Evolutionary conservation across 2,113 vertebrate species (phyloP).

Genomic region (Uria aalge): DNA sequence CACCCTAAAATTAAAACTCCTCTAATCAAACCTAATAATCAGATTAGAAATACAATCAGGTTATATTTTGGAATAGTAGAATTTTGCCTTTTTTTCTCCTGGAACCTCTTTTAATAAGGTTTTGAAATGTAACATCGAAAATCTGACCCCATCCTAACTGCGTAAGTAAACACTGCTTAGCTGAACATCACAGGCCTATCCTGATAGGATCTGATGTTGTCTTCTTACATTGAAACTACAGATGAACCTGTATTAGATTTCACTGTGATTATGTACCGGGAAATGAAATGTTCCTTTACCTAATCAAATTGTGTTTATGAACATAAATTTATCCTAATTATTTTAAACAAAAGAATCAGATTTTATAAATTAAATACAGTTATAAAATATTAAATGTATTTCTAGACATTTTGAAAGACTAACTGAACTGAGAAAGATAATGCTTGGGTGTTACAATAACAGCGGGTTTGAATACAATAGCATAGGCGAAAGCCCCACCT

Average conservation of each 20-base stretch:
- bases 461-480: not conserved
- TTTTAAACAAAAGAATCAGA: not conserved
- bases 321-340: not conserved
- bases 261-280: not conserved
- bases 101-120: not conserved
- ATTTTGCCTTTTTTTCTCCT: not conserved
- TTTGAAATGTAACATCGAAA: not conserved
- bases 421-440: not conserved
- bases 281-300: not conserved
- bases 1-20: not conserved
- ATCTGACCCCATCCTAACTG: not conserved
- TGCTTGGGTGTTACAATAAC: not conserved
- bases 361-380: not conserved
- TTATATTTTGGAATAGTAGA: not conserved
- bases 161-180: not conserved
- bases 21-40: not conserved
- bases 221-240: not conserved
- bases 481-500: not conserved
- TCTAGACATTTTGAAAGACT: not conserved
- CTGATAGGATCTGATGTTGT: not conserved
- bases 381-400: not conserved
- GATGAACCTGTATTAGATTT: not conserved
- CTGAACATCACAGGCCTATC: not conserved
- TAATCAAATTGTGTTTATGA: not conserved
- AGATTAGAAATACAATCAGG: not conserved